Conservation (phyloP, 2,888 invertebrate genomes). For the Bembecia ichneumoniformis region DNA sequence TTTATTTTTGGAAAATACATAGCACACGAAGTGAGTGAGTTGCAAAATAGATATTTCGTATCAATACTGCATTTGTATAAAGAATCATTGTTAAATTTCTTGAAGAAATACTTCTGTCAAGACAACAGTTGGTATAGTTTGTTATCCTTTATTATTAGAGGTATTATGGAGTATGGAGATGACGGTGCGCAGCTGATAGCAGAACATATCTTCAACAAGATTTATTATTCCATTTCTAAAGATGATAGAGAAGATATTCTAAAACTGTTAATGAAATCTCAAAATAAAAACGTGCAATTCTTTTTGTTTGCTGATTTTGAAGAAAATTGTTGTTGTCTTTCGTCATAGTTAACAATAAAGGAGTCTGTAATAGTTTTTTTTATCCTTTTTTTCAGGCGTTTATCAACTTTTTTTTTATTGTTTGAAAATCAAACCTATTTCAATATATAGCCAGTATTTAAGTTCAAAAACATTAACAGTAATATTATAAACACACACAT, state of each 20-base stretch:
- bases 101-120: slow-evolving; percentile 13
- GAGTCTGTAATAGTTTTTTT: too few species aligned
- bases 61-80: slow-evolving; percentile 30
- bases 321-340: too few species aligned
- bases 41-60: slow-evolving; percentile 27
- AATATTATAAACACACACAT: too few species aligned
- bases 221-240: not conserved
- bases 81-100: slow-evolving; percentile 16
- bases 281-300: not conserved
- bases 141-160: slow-evolving; percentile 2
- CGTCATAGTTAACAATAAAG: too few species aligned
- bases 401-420: too few species aligned
- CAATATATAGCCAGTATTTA: too few species aligned
- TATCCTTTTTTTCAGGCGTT: too few species aligned
- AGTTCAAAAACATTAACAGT: too few species aligned
- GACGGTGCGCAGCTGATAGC: not conserved
- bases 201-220: not conserved
- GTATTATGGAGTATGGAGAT: not conserved
- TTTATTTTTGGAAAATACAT: slow-evolving; percentile 30
- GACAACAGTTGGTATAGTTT: slow-evolving; percentile 8
- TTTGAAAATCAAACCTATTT: too few species aligned
- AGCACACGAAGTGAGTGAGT: slow-evolving; percentile 23
- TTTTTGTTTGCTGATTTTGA: not conserved
- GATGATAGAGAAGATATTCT: not conserved
- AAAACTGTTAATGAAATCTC: not conserved